These are phyloP conservation scores for Bryconaethiops microstoma DNA, from an alignment of 2,797 vertebrate genomes.

Conservation along the genomic window DNA sequence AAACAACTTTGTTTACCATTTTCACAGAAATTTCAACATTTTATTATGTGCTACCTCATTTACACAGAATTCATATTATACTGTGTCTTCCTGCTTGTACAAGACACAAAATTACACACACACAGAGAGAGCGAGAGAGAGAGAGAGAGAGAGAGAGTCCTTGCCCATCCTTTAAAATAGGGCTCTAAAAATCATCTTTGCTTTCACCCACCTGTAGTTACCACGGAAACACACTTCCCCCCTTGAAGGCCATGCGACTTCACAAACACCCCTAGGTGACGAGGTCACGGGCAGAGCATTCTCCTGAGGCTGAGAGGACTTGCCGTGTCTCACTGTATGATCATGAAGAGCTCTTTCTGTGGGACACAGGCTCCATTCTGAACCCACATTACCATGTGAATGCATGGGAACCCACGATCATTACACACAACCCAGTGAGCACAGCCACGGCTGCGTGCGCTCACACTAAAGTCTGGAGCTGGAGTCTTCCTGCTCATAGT, in stretches of 20 bases:
- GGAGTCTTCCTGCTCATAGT: constrained; percentile 41
- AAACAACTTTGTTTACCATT: too few relatives aligned
- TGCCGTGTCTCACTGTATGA: constrained; percentile 44
- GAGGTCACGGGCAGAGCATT: constrained; percentile 54
- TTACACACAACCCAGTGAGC: constrained; percentile 66
- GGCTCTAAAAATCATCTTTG: constrained; percentile 3
- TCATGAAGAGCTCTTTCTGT: constrained; percentile 50
- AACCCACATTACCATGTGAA: constrained; percentile 80
- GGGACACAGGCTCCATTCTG: constrained; percentile 67
- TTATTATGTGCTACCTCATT: background rate
- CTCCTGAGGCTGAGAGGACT: constrained; percentile 58
- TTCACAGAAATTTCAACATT: too few relatives aligned
- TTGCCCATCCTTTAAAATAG: background rate
- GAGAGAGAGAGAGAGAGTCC: too few relatives aligned
- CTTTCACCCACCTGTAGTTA: constrained; percentile 51
- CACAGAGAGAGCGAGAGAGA: too few relatives aligned
- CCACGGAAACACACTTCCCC: constrained; percentile 27
- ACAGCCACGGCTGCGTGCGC: constrained; percentile 26
- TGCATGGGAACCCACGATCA: constrained; percentile 72
- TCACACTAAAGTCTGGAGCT: constrained; percentile 54
- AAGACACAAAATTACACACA: background rate
- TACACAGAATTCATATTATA: background rate
- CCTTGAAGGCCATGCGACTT: constrained; percentile 58
- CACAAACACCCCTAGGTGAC: constrained; percentile 36
- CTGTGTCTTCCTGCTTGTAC: too few relatives aligned